Base-by-base conservation (phyloP, 2,888 invertebrate species). In the Caradrina clavipalpis region DNA sequence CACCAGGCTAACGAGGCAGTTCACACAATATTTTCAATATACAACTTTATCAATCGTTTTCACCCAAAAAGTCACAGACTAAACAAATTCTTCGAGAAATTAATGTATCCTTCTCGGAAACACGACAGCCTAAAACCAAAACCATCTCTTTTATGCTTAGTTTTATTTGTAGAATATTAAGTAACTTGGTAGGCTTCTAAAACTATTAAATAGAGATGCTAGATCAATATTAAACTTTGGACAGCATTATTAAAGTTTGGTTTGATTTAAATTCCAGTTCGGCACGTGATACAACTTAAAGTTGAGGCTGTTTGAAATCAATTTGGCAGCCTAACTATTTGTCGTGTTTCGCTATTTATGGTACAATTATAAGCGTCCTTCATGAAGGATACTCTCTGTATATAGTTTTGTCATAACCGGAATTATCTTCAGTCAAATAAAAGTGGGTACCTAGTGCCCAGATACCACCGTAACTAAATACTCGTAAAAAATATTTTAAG, bases 181-280 rank as follows among this genome's bases (percentile, higher is more conserved):
- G 13, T 2, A 8, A 19, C 22, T 35, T 49, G 31, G 22, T 35
- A 26, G 19, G 22, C 22, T 54, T 21, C 22, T 42, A 1, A 22
- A 57, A 54, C 26, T 47, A 75, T 68, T 35, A 2, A 26, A 26
- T 26, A 26, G 35, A 35, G 35, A 1, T 8, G 8, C 7, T 8
- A 1, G 35, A 35, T 35, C 35, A 8, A 8, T 55, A 55, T 2
- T 22, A 45, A 75, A 39, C 26, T 76, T 75, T 26, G 5, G 3
- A 11, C 31, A 66, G 70, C 31, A 42, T 69, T 21, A 26, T n/a
- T 5, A n/a, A 15, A 68, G 51, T 72, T 56, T 6, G 13, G 51
- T 75, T 50, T 39, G 22, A 68, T 21, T 51, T 35, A 10, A 56
- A 39, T 47, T 75, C 39, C 21, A 56, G 26, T 26, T 39, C n/a